phyloP scores from a whole-genome alignment of 2,888 invertebrate genomes.

The Idaea dimidiata region DNA sequence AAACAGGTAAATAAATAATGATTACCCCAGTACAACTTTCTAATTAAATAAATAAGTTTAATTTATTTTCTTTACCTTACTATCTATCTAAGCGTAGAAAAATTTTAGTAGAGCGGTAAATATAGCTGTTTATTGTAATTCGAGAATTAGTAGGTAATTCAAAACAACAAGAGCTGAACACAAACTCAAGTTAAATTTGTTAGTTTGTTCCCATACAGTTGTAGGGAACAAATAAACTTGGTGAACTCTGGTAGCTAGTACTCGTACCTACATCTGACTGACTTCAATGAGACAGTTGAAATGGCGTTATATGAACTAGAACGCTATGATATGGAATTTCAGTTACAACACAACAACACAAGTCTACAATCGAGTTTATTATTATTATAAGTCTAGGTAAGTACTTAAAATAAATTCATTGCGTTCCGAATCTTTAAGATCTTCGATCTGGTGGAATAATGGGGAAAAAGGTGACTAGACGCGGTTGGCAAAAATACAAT shows the following conservation, averaged over 20 bases:
- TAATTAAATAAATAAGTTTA: background rate
- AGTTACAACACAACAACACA: too few species aligned
- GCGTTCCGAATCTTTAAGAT: too few species aligned
- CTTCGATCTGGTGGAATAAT: too few species aligned
- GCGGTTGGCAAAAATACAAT: too few species aligned
- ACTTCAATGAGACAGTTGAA: slow-evolving; percentile 40
- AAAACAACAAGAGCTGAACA: slow-evolving; percentile 36
- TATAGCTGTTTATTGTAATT: slow-evolving; percentile 3
- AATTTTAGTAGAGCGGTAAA: background rate
- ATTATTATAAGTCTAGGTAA: too few species aligned
- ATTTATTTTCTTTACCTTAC: too few species aligned
- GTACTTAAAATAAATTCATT: too few species aligned
- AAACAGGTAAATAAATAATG: too few species aligned
- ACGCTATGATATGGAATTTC: slow-evolving; percentile 17
- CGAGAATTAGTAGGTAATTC: slow-evolving; percentile 18
- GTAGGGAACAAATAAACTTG: slow-evolving; percentile 44
- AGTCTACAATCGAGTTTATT: background rate
- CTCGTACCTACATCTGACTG: slow-evolving; percentile 35
- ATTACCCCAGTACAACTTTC: background rate
- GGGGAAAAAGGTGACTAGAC: too few species aligned
- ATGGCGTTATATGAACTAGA: slow-evolving; percentile 35
- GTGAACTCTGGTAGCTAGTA: slow-evolving; percentile 30
- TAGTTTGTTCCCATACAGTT: slow-evolving; percentile 35
- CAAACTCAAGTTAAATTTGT: slow-evolving; percentile 44
- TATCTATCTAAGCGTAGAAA: background rate